Conservation (phyloP, 1,140 invertebrate species). For the Bombus consobrinus region DNA sequence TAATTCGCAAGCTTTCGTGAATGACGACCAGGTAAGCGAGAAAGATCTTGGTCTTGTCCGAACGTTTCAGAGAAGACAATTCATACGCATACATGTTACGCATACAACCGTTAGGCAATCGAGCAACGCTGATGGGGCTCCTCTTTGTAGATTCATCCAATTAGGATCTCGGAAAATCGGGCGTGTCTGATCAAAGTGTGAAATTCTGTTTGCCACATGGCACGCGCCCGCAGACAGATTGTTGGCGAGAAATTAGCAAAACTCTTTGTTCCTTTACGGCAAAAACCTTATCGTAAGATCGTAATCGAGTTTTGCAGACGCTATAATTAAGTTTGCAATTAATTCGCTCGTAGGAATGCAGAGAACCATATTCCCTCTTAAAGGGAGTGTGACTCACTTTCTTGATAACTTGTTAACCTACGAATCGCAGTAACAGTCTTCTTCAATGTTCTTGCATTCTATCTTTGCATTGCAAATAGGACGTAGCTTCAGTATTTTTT, state of each 20-base stretch:
- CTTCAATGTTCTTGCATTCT: background rate
- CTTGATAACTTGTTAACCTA: background rate
- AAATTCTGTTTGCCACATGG: constrained; percentile 73
- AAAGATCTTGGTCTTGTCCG: background rate
- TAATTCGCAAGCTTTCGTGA: constrained; percentile 17
- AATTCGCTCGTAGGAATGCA: background rate
- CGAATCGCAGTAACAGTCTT: background rate
- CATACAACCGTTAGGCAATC: constrained; percentile 28
- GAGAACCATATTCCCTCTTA: background rate
- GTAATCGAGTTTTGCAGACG: background rate
- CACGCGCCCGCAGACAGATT: constrained; percentile 64
- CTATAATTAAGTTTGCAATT: background rate
- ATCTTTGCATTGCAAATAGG: background rate
- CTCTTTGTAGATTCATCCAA: constrained; percentile 61
- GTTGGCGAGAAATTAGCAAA: constrained; percentile 53
- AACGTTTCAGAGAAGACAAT: background rate
- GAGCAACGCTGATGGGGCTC: constrained; percentile 45
- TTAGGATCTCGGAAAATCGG: constrained; percentile 68
- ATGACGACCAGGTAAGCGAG: background rate
- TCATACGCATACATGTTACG: background rate
- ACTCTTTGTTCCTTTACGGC: background rate
- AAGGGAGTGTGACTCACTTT: background rate
- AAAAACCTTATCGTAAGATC: background rate
- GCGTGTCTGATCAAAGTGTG: constrained; percentile 66
- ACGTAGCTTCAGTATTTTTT: too few relatives aligned